phyloP scores from a whole-genome alignment of 64 coral and sea anemone genomes.

The Astreopora myriophthalma region DNA sequence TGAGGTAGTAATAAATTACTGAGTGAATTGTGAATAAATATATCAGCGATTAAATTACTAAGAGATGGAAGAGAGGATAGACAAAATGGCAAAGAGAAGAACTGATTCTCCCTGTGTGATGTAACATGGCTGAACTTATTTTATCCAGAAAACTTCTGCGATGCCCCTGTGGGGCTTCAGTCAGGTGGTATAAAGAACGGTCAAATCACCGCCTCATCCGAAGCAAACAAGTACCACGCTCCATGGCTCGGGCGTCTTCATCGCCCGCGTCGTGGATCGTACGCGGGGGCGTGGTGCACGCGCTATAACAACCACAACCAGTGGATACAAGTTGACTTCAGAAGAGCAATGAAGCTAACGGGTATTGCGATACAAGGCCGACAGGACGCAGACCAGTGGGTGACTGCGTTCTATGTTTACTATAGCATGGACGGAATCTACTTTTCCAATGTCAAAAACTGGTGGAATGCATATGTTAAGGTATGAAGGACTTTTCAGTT shows the following conservation, averaged over 20 bases:
- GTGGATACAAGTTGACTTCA: constrained; percentile 55
- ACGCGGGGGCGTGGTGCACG: constrained; percentile 57
- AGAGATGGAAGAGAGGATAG: too few species aligned
- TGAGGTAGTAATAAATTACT: background rate
- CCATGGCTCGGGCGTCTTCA: constrained; percentile 63
- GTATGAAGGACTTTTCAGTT: background rate
- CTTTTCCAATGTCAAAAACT: constrained; percentile 30
- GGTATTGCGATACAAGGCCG: constrained; percentile 79
- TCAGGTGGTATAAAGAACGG: constrained; percentile 76
- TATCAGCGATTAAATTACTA: too few species aligned
- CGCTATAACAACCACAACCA: constrained; percentile 50
- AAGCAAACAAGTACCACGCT: constrained; percentile 30
- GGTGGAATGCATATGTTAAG: constrained; percentile 31
- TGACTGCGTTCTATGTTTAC: constrained; percentile 60
- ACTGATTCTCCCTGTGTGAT: too few species aligned
- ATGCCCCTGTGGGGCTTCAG: constrained; percentile 73
- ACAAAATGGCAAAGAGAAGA: too few species aligned
- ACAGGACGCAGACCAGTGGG: constrained; percentile 53
- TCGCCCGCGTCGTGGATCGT: background rate
- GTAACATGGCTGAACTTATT: background rate
- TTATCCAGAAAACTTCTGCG: constrained; percentile 71
- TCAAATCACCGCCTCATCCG: constrained; percentile 69
- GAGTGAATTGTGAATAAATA: background rate
- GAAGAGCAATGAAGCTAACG: constrained; percentile 58
- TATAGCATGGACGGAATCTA: constrained; percentile 60